Evolutionary conservation across 2,797 vertebrate species (phyloP).

Genomic region (Oreochromis mossambicus): DNA sequence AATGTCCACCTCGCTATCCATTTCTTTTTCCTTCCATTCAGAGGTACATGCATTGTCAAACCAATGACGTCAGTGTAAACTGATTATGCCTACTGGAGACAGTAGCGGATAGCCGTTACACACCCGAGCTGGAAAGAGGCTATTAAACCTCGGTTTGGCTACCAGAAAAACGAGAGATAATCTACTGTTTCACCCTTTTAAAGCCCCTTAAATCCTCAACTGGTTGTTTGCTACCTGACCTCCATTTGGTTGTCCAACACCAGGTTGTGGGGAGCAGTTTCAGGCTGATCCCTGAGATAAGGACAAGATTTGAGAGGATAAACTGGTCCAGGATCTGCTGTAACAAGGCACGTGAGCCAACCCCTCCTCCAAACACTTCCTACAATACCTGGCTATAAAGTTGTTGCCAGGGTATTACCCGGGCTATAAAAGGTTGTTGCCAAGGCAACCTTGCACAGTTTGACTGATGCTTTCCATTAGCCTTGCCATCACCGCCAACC

Average conservation of each 20-base stretch:
- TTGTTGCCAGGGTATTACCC: constrained; percentile 7
- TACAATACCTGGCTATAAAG: constrained; percentile 3
- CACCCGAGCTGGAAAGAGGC: constrained; percentile 31
- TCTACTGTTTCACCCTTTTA: constrained; percentile 20
- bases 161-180: constrained; percentile 22
- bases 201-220: constrained; percentile 27
- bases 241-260: not conserved
- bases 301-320: not conserved
- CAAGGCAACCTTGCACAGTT: constrained; percentile 54
- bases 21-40: constrained; percentile 13
- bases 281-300: constrained; percentile 15
- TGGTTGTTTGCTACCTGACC: constrained; percentile 1
- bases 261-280: not conserved
- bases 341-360: not conserved
- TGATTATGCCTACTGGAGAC: constrained; percentile 31
- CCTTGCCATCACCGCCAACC: not conserved
- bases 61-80: constrained; percentile 14
- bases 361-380: not conserved
- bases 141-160: constrained; percentile 44
- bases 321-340: not conserved
- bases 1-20: constrained; percentile 36
- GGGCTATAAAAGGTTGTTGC: constrained; percentile 53
- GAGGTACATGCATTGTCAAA: constrained; percentile 34
- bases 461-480: constrained; percentile 3
- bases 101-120: constrained; percentile 23